Base-by-base conservation (phyloP, 2,888 invertebrate genomes). In the Melinopterus prodromus region DNA sequence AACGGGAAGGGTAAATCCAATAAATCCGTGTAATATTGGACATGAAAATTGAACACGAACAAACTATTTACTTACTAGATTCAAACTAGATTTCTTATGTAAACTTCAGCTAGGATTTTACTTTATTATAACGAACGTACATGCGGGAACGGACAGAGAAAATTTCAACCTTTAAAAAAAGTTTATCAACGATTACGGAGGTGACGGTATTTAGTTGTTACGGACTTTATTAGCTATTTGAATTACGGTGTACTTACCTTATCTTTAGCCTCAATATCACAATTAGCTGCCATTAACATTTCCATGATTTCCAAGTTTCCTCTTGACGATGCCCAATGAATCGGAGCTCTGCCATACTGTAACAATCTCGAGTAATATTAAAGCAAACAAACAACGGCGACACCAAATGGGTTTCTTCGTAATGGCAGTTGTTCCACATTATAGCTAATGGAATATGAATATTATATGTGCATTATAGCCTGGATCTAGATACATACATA, bases 281-380 rank as follows among this genome's bases (percentile, higher is more conserved):
- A 94, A 85, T 93, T 93, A 15, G 94, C 93, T n/a, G 92, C 91
- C 79, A 94, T 93, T 80, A 95, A 90, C 90, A 94, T 90, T 83
- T 93, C 93, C 88, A 94, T 93, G 79, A 94, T 94, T 83, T 94
- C 94, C 16, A 93, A 92, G 86, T 93, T 94, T 71, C 94, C 94
- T 80, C 93, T 89, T 77, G 94, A 94, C 0, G 94, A 93, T 12
- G 94, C 94, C 94, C 94, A 94, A 87, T 95, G 94, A 83, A 94
- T 93, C 12, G 94, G 94, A 7, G 94, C 93, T 79, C 94, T 89
- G 16, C 94, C 94, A 87, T 94, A 94, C 94, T 94, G 89, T 0
- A 87, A 88, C 69, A 82, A 71, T 76, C 77, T 16, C 16, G n/a
- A 15, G 16, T 70, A 70, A 70, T 6, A 70, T 12, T 16, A 70